Evolutionary conservation across 1,140 invertebrate genomes (phyloP), one percentile per base, ranked within the genome.

Genomic region (Lasioglossum baleicum): DNA sequence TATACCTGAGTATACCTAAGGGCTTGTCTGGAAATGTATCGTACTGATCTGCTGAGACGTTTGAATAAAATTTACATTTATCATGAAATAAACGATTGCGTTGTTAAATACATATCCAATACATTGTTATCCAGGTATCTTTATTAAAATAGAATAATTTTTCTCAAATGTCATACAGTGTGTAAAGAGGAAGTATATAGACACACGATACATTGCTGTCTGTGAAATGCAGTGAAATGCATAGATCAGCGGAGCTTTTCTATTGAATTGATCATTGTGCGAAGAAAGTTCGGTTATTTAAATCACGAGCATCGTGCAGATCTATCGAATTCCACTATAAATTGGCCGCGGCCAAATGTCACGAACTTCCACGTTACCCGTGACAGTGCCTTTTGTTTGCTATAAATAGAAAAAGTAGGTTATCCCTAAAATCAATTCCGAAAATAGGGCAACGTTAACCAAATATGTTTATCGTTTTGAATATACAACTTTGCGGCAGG

Each of bases 371-470:
- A 58, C 69, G 56, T 81, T 82, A 73, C 74, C 58, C 76, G 68
- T 83, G 77, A 80, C 82, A 75, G 79, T 82, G 72, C 58, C 68
- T 82, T 82, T 85, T 87, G 81, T 81, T 83, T 77, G 84, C 83
- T 90, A 86, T 89, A 86, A 86, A 89, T 88, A 88, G 87, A 84
- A 76, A 83, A 85, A 84, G 87, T 87, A 86, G 88, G 88, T 90
- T 89, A 85, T 82, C 75, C 31, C 42, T 22, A 71, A 86, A 87
- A 90, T 89, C 87, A 83, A 88, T 89, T 61, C 79, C 75, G 71
- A 80, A 86, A 83, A 68, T 66, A 60, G 68, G 44, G 22, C 53
- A 80, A 40, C 35, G 5, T 75, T 80, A 31, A 60, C 56, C 35
- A 31, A 75, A 75, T 63, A 68, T 58, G 61, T 66, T 56, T 35